These are phyloP conservation scores for Menura novaehollandiae DNA, from an alignment of 2,113 vertebrate species.

Conservation along the genomic window DNA sequence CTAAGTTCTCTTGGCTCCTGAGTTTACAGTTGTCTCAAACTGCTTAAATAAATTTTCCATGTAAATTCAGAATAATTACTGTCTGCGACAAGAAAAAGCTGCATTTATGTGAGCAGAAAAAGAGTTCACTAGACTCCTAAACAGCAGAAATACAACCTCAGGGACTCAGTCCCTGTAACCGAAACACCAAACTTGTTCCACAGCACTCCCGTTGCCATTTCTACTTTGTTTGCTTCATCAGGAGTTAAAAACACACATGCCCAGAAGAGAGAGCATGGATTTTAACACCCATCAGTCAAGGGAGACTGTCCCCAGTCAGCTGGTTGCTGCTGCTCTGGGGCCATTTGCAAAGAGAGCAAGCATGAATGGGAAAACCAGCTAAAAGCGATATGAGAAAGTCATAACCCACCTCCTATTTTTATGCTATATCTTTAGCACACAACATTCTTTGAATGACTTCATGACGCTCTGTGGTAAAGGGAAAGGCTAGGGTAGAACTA, in stretches of 20 bases:
- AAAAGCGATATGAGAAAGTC: neutral
- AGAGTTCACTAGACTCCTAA: neutral
- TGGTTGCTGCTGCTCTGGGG: neutral
- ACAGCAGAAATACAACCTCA: neutral
- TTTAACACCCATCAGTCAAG: neutral
- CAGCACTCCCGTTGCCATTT: neutral
- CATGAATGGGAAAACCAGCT: neutral
- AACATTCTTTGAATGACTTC: constrained; percentile 27
- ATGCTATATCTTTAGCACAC: neutral
- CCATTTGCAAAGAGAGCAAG: neutral
- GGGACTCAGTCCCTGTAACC: neutral
- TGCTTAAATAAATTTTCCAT: constrained; percentile 5
- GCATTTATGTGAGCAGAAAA: neutral
- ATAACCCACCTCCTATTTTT: neutral
- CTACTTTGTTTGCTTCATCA: neutral
- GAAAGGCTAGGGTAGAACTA: neutral
- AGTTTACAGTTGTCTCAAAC: neutral
- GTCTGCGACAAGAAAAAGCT: neutral
- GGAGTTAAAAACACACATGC: neutral
- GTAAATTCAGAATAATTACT: constrained; percentile 15
- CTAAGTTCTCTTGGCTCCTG: neutral
- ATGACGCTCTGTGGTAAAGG: neutral
- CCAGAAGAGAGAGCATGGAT: neutral
- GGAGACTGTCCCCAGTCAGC: neutral
- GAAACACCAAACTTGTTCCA: neutral